These are phyloP conservation scores for Cyprinus carpio DNA, from an alignment of 2,113 vertebrate genomes.

Conservation along the genomic window DNA sequence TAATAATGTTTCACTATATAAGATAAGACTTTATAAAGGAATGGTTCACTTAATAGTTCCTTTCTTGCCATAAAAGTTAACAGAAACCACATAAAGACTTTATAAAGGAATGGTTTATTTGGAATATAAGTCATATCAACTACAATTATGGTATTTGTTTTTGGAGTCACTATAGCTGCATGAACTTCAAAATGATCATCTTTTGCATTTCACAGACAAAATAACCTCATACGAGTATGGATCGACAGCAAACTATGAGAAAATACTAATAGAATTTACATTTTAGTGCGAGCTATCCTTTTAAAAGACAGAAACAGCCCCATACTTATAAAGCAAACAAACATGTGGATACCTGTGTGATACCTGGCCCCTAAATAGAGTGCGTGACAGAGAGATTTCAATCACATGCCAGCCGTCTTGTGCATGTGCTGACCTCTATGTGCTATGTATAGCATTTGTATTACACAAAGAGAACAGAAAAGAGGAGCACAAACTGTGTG, in stretches of 20 bases:
- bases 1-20: background rate
- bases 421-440: background rate
- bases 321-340: background rate
- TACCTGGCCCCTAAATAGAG: background rate
- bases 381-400: background rate
- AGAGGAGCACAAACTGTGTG: conserved; percentile 17
- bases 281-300: background rate
- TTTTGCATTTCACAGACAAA: background rate
- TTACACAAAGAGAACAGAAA: conserved; percentile 4
- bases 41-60: background rate
- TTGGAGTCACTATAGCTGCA: background rate
- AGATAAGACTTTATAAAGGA: background rate
- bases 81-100: background rate
- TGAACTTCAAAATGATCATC: background rate
- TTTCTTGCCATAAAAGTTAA: background rate
- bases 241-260: too few relatives aligned
- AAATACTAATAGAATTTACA: background rate
- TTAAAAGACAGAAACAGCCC: background rate
- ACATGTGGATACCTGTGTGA: background rate
- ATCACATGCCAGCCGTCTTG: background rate
- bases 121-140: background rate
- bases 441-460: background rate
- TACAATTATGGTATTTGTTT: background rate
- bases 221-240: background rate
- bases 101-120: too few relatives aligned